Conservation (phyloP, 2,113 vertebrate genomes). For the Lutjanus erythropterus region DNA sequence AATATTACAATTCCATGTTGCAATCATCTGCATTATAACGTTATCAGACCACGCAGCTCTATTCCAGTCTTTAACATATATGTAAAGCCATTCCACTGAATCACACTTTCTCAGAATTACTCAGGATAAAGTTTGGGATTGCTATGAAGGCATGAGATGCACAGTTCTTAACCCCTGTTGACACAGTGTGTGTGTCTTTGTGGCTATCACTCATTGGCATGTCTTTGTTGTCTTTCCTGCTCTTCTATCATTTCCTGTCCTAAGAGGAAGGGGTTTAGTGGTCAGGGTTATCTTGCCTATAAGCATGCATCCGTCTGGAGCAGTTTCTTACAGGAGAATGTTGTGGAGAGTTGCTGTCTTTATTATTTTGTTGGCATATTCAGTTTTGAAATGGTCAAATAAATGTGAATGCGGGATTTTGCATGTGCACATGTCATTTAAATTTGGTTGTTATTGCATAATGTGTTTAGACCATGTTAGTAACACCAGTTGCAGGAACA, state of each 20-base stretch:
- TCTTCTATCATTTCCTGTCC: conserved; percentile 73
- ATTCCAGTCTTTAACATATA: background rate
- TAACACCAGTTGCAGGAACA: background rate
- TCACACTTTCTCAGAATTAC: background rate
- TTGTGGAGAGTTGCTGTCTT: conserved; percentile 5
- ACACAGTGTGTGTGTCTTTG: conserved; percentile 19
- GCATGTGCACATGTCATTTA: background rate
- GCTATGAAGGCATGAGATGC: background rate
- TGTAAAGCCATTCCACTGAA: background rate
- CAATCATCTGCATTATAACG: background rate
- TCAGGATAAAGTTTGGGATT: background rate
- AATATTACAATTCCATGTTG: background rate
- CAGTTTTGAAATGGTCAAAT: background rate
- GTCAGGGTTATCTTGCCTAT: conserved; percentile 65
- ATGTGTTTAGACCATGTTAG: background rate
- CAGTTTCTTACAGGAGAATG: conserved; percentile 1
- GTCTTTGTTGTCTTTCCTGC: conserved; percentile 73
- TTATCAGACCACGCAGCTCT: background rate
- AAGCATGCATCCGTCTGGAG: conserved; percentile 48
- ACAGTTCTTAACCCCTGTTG: conserved; percentile 10
- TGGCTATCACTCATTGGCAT: conserved; percentile 43
- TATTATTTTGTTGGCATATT: background rate
- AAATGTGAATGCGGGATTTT: background rate
- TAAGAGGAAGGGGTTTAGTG: conserved; percentile 64
- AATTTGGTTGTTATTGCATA: background rate